These are phyloP conservation scores for Agrochola litura DNA, from an alignment of 2,888 invertebrate species.

Conservation along the genomic window DNA sequence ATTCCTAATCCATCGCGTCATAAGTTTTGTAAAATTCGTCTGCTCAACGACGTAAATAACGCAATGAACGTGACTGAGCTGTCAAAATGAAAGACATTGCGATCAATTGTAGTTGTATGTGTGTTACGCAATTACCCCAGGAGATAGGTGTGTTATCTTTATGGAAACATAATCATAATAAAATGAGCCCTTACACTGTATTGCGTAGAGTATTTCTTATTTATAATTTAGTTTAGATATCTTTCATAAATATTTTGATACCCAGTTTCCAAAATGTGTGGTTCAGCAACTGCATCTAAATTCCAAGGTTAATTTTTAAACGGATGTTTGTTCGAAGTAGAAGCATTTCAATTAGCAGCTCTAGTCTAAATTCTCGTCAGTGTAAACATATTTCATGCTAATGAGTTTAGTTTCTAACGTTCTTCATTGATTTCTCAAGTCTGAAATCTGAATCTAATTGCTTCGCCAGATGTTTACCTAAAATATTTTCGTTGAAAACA, in stretches of 20 bases:
- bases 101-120: background rate
- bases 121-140: background rate
- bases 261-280: background rate
- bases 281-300: background rate
- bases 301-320: background rate
- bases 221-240: background rate
- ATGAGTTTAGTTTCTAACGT: constrained; percentile 36
- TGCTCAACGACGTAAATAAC: background rate
- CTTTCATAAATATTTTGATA: background rate
- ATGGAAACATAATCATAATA: background rate
- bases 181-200: background rate
- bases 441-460: constrained; percentile 14
- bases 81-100: background rate
- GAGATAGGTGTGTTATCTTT: background rate
- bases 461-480: constrained; percentile 13
- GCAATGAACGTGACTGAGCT: too few species aligned
- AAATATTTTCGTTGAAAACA: constrained; percentile 6
- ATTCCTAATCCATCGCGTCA: too few species aligned
- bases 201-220: background rate
- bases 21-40: too few species aligned
- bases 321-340: background rate
- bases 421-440: constrained; percentile 28
- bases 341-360: constrained; percentile 27
- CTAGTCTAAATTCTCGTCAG: constrained; percentile 6
- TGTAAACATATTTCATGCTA: constrained; percentile 45